Evolutionary conservation across 37 sponge, comb jelly and placozoan genomes (phyloP), one percentile per base, ranked within the genome.

Genomic region (Chondrosia reniformis): DNA sequence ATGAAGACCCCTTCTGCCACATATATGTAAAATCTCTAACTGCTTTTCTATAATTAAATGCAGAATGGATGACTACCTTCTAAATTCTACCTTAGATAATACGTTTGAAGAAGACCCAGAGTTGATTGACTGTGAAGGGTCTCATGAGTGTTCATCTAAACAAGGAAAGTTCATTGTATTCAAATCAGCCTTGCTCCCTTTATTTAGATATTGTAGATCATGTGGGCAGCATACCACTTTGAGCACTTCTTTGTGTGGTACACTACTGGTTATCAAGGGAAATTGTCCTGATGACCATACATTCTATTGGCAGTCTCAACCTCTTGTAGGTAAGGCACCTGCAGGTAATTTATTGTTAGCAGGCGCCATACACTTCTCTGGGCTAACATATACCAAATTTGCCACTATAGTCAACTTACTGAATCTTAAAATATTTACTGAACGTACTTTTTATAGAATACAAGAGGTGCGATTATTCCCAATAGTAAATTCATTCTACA

Each of bases 231-330:
- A 25, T 5, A 30, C 4, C 22, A 49, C 52, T 10, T 15, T 15
- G 52, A 49, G 15, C 15, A 49, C 52, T 49, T 49, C 15, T 15
- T 15, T 49, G 10, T 49, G 15, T 49, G 66, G 66, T 9, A 64
- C 31, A n/a, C 7, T 64, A 15, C 52, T 49, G 52, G 52, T 49
- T 15, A 49, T 49, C 52, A 49, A 49, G 52, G 52, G 15, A 19
- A 10, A 19, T 10, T 12, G 79, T 61, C 44, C 41, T 59, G 28
- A 78, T 33, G 79, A 42, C n/a, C 63, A 78, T 34, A 33, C 32
- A 32, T 36, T 39, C 31, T 13, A 36, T 15, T 78, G 64, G 79
- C n/a, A 61, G 39, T 63, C 79, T 21, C 79, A 78, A 33, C 79
- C 79, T 25, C 43, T 32, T n/a, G 41, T 78, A 0, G 45, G 33